Evolutionary conservation across 2,113 vertebrate genomes (phyloP), one percentile per base, ranked within the genome.

Genomic region (Elanoides forficatus): DNA sequence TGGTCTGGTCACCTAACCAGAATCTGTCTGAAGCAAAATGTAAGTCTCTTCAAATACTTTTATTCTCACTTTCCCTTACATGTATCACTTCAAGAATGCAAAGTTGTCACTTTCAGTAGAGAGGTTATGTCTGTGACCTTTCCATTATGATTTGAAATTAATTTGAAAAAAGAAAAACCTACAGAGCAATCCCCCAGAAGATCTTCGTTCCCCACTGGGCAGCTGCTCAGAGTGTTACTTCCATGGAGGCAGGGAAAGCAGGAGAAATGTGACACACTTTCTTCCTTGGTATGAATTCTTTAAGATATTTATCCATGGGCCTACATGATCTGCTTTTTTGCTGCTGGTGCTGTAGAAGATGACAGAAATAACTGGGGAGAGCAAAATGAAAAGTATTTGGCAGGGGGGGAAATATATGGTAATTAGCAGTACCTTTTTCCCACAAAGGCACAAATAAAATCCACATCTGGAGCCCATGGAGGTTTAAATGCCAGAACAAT

Each of bases 1-100:
- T 99, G 97, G 99, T 99, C 66, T 99, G 99, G 99, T 99, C 99
- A 43, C 99, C 99, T 55, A 99, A 99, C 97, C 98, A 98, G 94
- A 98, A 98, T 90, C 97, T 99, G 45, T 98, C 99, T 60, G 99
- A 99, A 96, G 98, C 99, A 91, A 99, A 99, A 98, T 75, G 99
- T 99, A 98, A 99, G 99, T 99, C 30, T 83, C 27, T 78, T 95
- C 55, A 55, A 60, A 55, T 88, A 45, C 27, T 45, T n/a, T n/a
- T 67, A 60, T 92, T 82, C 47, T n/a, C 15, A 13, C 23, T 13
- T 70, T 89, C 32, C 17, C 29, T 86, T 93, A 74, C 4, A 6
- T 25, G 2, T 67, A 47, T 82, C 23, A 34, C 22, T 94, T 82
- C 12, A 34, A 67, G 47, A 84, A 84, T 45, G 65, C 70, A 27